Base-by-base conservation (phyloP, 2,888 invertebrate genomes). In the Dexiosoma caninum region DNA sequence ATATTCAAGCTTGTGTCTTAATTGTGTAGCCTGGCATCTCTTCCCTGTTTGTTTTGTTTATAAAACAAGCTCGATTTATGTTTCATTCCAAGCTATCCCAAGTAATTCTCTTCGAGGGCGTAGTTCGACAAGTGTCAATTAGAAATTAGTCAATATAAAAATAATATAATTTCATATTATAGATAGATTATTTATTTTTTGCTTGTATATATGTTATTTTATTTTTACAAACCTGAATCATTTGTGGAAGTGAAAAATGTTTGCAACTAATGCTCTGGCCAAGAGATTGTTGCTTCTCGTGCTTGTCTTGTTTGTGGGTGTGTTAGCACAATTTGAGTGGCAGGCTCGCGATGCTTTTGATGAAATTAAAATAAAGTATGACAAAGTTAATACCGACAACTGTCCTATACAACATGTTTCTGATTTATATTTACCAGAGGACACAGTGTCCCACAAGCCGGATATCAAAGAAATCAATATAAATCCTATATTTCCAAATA, bases 401-500 rank as follows among this genome's bases (percentile, higher is more conserved):
- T 99, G 99, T 88, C 94, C 94, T 72, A 96, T 98, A 77, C 95
- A 95, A 85, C 96, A 97, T 87, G 91, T 95, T 16, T 94, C 94
- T 67, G 96, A 98, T 85, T 91, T 99, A 23, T 96, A 95, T 87
- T 91, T 98, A 77, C 95, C 96, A 0, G 92, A 93, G 62, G 96
- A 96, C 83, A 92, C 96, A 0, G 95, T 99, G 0, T 97, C 98
- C 0, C 98, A 98, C 88, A 92, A 95, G 83, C 98, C 98, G 0
- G 96, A 97, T 86, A 96, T 97, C 79, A 97, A 97, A 90, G 96
- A 98, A 87, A 94, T 98, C 81, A 97, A 97, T 86, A 96, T 97
- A 69, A 97, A 98, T 91, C 96, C 98, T 9, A 94, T 98, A 62
- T 97, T 97, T 86, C 97, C 97, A 0, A 99, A 99, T 91, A 93